Conservation (phyloP, 1,140 invertebrate species). For the Zophobas morio region DNA sequence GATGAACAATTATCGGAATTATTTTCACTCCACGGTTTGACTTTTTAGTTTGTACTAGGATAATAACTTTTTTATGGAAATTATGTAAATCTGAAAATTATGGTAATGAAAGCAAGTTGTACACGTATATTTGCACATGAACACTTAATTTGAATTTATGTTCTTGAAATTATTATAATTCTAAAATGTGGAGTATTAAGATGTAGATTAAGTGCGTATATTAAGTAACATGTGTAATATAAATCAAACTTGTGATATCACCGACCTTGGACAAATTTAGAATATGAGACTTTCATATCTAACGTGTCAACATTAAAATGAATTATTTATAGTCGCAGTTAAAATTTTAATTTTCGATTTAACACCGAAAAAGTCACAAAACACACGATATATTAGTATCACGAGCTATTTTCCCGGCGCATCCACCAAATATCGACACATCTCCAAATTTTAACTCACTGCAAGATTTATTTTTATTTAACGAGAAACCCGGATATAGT, state of each 20-base stretch:
- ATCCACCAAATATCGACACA: constrained; percentile 21
- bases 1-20: no score
- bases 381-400: no score
- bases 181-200: neutral
- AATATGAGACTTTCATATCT: no score
- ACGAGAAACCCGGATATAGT: constrained; percentile 20
- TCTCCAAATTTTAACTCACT: constrained; percentile 14
- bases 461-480: constrained; percentile 35
- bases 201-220: neutral
- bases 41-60: no score
- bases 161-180: neutral
- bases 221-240: neutral
- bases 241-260: neutral
- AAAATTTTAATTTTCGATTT: no score
- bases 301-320: no score
- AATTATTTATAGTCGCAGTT: no score
- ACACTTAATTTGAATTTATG: neutral
- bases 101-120: no score
- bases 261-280: neutral
- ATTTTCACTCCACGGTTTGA: no score
- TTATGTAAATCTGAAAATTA: no score
- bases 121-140: neutral
- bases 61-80: no score
- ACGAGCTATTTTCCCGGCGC: constrained; percentile 7
- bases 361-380: no score